Conservation (phyloP, 2,888 invertebrate genomes). For the Neocrepidodera transversa region DNA sequence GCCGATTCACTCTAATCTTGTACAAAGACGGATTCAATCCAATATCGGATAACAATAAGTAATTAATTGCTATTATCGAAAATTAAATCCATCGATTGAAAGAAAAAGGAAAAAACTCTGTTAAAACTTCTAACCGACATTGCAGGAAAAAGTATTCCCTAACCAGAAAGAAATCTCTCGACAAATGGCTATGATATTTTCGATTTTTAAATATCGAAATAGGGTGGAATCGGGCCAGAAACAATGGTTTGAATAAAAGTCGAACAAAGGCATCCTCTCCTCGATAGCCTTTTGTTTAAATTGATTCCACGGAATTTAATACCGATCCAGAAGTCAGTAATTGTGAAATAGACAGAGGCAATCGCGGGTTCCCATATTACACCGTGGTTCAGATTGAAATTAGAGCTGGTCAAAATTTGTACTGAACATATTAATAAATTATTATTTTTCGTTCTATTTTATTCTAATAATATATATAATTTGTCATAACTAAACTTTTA, state of each 20-base stretch:
- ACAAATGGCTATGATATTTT: constrained; percentile 21
- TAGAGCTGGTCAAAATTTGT: not conserved
- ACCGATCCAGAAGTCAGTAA: constrained; percentile 55
- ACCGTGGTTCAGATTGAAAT: not conserved
- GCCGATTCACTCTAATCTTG: no score
- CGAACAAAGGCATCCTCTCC: constrained; percentile 52
- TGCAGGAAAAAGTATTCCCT: constrained; percentile 10
- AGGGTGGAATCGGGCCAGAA: constrained; percentile 31
- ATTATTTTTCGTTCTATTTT: no score
- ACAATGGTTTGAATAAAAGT: constrained; percentile 50
- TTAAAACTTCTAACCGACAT: constrained; percentile 6
- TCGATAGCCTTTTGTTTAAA: constrained; percentile 57
- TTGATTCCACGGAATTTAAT: constrained; percentile 59
- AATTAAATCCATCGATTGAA: constrained; percentile 9
- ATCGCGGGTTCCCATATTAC: not conserved
- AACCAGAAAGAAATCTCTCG: constrained; percentile 13
- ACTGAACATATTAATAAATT: no score
- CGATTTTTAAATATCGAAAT: constrained; percentile 34
- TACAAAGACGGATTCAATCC: not conserved
- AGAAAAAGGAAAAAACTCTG: not conserved
- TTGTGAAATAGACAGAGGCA: constrained; percentile 51
- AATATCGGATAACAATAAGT: not conserved
- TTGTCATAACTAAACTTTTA: no score
- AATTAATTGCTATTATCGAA: constrained; percentile 12
- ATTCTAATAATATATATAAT: no score